phyloP scores from a whole-genome alignment of 2,888 invertebrate species.

The Rhynchonema sp. region DNA sequence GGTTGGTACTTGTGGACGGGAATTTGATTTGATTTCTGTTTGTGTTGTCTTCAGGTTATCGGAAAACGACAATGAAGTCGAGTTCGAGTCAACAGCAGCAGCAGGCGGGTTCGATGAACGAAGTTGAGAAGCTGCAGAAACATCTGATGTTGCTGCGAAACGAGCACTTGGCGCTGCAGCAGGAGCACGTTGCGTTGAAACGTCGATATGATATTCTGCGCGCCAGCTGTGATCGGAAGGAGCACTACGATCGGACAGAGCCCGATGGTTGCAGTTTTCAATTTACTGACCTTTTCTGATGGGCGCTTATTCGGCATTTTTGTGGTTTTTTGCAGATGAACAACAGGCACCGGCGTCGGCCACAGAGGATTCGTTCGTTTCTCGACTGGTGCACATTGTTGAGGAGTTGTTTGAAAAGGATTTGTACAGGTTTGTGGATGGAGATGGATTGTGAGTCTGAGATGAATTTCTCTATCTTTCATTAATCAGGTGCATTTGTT shows the following conservation, averaged over 20 bases:
- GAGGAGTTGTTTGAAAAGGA: slow-evolving; percentile 60
- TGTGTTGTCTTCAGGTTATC: too few relatives aligned
- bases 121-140: slow-evolving; percentile 45
- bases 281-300: not conserved
- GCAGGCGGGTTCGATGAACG: too few relatives aligned
- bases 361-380: slow-evolving; percentile 47
- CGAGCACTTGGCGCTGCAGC: slow-evolving; percentile 72
- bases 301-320: too few relatives aligned
- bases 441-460: too few relatives aligned
- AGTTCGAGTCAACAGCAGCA: too few relatives aligned
- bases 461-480: too few relatives aligned
- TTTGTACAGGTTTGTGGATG: slow-evolving; percentile 33
- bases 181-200: slow-evolving; percentile 57
- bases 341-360: not conserved
- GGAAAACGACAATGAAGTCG: too few relatives aligned
- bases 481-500: too few relatives aligned
- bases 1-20: too few relatives aligned
- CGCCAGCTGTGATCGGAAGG: too few relatives aligned
- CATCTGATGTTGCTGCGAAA: slow-evolving; percentile 65
- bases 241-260: not conserved
- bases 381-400: slow-evolving; percentile 56
- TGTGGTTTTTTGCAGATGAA: too few relatives aligned
- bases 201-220: slow-evolving; percentile 53
- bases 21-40: too few relatives aligned
- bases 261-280: not conserved